Evolutionary conservation across 2,888 invertebrate genomes (phyloP).

Genomic region (Aspidiotus destructor): DNA sequence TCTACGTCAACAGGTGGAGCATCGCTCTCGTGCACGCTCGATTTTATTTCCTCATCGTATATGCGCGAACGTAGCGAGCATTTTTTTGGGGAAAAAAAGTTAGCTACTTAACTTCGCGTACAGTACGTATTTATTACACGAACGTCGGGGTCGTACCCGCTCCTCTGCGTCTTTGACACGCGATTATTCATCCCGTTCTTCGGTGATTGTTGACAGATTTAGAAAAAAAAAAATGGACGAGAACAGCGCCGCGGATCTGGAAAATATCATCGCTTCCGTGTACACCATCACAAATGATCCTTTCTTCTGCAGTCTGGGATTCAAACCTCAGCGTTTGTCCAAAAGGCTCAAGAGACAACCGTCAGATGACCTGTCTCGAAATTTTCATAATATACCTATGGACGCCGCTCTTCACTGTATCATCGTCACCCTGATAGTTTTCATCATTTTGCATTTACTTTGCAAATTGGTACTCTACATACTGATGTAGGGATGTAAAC

Average conservation of each 20-base stretch:
- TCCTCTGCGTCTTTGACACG: background rate
- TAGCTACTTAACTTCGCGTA: too few relatives aligned
- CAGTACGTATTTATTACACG: background rate
- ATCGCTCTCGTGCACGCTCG: background rate
- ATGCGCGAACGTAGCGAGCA: too few relatives aligned
- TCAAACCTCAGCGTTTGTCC: slow-evolving; percentile 19
- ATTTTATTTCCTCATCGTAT: slow-evolving; percentile 1
- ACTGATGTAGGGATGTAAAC: background rate
- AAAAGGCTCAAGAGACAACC: slow-evolving; percentile 12
- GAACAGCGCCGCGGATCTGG: slow-evolving; percentile 12
- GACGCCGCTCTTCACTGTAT: slow-evolving; percentile 22
- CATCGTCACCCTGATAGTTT: slow-evolving; percentile 17
- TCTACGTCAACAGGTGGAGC: slow-evolving; percentile 10
- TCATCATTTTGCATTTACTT: slow-evolving; percentile 20
- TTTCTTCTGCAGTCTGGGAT: slow-evolving; percentile 18
- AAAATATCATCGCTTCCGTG: slow-evolving; percentile 21
- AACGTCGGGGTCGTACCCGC: background rate
- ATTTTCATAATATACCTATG: slow-evolving; percentile 17
- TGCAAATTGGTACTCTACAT: slow-evolving; percentile 24
- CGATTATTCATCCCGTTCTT: background rate
- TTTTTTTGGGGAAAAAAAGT: too few relatives aligned
- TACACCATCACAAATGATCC: slow-evolving; percentile 27
- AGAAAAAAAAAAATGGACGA: slow-evolving; percentile 14
- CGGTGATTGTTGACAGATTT: slow-evolving; percentile 7
- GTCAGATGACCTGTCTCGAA: slow-evolving; percentile 6